Base-by-base conservation (phyloP, 2,888 invertebrate species). In the Bellardia pandia region DNA sequence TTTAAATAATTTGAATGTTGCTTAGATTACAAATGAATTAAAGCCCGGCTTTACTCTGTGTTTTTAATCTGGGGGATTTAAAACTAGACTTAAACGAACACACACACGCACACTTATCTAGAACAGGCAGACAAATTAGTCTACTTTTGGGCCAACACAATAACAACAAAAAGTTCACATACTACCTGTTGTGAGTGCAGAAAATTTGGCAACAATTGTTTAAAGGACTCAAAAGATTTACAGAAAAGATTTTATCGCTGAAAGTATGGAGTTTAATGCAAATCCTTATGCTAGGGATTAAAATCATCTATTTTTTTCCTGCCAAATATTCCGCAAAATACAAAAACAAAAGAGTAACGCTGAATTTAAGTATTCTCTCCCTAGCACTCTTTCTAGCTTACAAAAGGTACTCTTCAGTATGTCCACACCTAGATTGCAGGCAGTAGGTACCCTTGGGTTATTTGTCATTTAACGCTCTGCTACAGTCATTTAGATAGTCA, bases 371-470 rank as follows among this genome's bases (percentile, higher is more conserved):
- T 14, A 11, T 5, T 6, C 16, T 82, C 60, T 40, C 60, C 33
- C 14, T 64, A n/a, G n/a, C n/a, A n/a, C 74, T 60, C 11, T 58
- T 13, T 66, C 9, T 51, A 1, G 11, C 30, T 71, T 6, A 83
- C 69, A 75, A 58, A 45, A 77, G 48, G 30, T 8, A 7, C 85
- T 78, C 83, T 88, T 86, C 76, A 83, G 68, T 79, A 33, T 85
- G 85, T 85, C 83, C 76, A 88, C 88, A 88, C 88, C 84, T 88
- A 62, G 23, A 45, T 13, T 13, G n/a, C 40, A 60, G 30, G 14
- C 11, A 58, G 42, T 62, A 60, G 66, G 30, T 62, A 72, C 14
- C 76, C 69, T 76, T 64, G 14, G 58, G 58, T 37, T 64, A 69
- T 88, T 82, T 81, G 86, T 77, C 80, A 85, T 85, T 86, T 81